phyloP scores from a whole-genome alignment of 1,140 invertebrate species.

The Hetaerina americana region DNA sequence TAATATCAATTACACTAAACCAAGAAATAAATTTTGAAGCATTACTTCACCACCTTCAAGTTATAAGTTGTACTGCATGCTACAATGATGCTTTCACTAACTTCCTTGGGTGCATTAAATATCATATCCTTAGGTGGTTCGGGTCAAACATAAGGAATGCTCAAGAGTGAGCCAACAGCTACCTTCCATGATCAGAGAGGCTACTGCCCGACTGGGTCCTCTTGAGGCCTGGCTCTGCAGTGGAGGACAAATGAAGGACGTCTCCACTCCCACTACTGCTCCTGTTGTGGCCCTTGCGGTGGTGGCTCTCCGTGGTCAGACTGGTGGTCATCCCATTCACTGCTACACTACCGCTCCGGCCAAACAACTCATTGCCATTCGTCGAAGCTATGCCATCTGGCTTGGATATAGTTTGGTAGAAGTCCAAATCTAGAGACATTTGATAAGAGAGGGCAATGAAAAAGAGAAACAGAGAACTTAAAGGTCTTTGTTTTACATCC shows the following conservation, averaged over 20 bases:
- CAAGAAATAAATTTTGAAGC: no score
- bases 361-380: not conserved
- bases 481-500: no score
- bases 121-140: no score
- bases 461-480: no score
- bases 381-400: not conserved
- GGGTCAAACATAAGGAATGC: no score
- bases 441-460: no score
- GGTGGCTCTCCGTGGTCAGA: not conserved
- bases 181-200: not conserved
- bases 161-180: not conserved
- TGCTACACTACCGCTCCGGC: not conserved
- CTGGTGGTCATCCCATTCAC: not conserved
- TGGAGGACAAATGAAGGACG: not conserved
- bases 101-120: no score
- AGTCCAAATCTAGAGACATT: conserved; percentile 20
- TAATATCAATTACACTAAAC: no score
- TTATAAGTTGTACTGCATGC: no score
- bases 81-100: no score
- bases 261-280: not conserved
- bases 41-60: no score
- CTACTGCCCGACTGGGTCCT: not conserved
- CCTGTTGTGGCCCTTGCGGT: not conserved
- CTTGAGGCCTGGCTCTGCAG: not conserved
- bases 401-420: conserved; percentile 13